Evolutionary conservation across 2,113 vertebrate genomes (phyloP).

Genomic region (Tragelaphus scriptus): DNA sequence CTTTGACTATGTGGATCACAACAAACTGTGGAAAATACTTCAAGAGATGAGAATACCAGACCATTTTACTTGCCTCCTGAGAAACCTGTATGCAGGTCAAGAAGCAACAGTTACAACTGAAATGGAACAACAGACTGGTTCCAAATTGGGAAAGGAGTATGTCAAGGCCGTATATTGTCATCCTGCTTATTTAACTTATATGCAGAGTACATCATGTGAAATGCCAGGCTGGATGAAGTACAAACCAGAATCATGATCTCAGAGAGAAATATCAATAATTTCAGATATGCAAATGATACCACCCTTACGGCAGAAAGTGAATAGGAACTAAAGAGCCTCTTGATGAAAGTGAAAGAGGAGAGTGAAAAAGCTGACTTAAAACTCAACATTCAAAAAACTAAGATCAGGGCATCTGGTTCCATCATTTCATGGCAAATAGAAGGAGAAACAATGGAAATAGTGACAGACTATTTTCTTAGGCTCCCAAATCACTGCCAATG

Average conservation of each 20-base stretch:
- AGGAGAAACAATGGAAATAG: neutral
- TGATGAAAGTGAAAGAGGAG: neutral
- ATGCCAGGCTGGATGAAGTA: too few relatives aligned
- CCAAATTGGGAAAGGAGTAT: neutral
- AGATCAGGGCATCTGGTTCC: neutral
- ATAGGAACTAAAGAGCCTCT: neutral
- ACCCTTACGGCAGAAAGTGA: neutral
- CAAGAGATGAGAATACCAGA: neutral
- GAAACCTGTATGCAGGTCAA: neutral
- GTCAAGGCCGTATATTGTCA: neutral
- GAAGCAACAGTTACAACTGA: neutral
- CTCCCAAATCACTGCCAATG: neutral
- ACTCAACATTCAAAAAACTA: neutral
- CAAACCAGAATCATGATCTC: too few relatives aligned
- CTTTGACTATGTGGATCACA: neutral
- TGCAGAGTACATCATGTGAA: too few relatives aligned
- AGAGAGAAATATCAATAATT: too few relatives aligned
- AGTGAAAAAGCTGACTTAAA: neutral
- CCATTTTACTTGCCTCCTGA: neutral
- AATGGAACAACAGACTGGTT: neutral
- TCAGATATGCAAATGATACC: too few relatives aligned
- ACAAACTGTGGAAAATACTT: neutral
- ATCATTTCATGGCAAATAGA: neutral
- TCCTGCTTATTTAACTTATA: too few relatives aligned
- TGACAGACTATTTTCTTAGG: neutral